Base-by-base conservation (phyloP, 2,797 vertebrate species). In the Ambastaia sidthimunki region DNA sequence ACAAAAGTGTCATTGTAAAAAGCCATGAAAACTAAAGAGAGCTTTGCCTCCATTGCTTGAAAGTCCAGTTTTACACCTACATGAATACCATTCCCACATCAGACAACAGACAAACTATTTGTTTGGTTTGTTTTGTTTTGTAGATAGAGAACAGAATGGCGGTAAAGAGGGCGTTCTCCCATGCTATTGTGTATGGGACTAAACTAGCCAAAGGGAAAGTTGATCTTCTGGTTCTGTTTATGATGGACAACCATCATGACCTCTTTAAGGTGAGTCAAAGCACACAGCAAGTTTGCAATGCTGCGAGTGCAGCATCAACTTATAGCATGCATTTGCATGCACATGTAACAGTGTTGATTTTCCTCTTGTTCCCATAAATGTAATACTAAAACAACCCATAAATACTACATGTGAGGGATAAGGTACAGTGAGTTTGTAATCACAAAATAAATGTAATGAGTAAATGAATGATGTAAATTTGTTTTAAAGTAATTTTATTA, bases 131-230 rank as follows among this genome's bases (percentile, higher is more conserved):
- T 72, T 71, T 75, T 54, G 12, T 65, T 68, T 71, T 70, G 67
- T 76, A 99, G 98, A 93, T 96, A 59, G 97, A 99, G 85, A 99
- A 99, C 91, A 92, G 96, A 83, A 98, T 99, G 97, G 95, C 96
- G 9, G 96, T 99, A 88, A 99, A 98, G 90, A 95, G 98, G 87
- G 94, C 94, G 0, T 99, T 99, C 83, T 95, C 96, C 25, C 95
- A 93, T 87, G 94, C 97, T 66, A 94, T 99, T 28, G 93, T 99
- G 84, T 95, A 95, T 87, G 96, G 96, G 77, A 93, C 93, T 86
- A 93, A 90, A 84, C 91, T 99, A 84, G 94, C 96, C 71, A 98
- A 97, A 90, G 98, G 97, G 79, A 99, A 99, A 85, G 96, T 96
- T 79, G 98, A 98, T 86, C 92, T 99, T 84, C 94, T 99, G 84